Evolutionary conservation across 2,113 vertebrate species (phyloP).

Genomic region (Thalassoma bifasciatum): DNA sequence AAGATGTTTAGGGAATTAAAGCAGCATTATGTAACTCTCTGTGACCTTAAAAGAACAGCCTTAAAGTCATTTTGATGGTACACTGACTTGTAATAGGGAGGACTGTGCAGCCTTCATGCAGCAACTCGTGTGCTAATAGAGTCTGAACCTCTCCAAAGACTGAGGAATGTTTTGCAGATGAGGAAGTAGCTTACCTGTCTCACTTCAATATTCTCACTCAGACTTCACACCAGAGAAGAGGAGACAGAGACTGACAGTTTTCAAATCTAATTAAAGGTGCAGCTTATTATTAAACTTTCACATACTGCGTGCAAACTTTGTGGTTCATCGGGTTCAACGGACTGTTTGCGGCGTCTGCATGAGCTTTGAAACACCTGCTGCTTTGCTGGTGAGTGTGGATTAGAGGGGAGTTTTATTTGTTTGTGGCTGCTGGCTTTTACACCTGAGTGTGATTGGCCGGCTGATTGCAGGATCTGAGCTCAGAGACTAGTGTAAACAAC

Average conservation of each 20-base stretch:
- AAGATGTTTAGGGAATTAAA: constrained; percentile 1
- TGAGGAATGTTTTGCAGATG: no score
- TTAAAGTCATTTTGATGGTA: not conserved
- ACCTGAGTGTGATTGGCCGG: not conserved
- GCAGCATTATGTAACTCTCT: not conserved
- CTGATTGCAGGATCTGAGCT: not conserved
- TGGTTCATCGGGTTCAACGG: constrained; percentile 6
- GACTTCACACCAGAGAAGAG: not conserved
- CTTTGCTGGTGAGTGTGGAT: constrained; percentile 22
- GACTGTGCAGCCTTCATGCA: not conserved
- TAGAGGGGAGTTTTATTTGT: constrained; percentile 23
- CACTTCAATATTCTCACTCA: not conserved
- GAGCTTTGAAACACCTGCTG: constrained; percentile 22
- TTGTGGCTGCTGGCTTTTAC: constrained; percentile 13
- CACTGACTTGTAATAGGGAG: not conserved
- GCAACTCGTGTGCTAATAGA: not conserved
- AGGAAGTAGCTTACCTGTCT: not conserved
- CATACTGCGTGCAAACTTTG: constrained; percentile 17
- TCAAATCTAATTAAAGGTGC: not conserved
- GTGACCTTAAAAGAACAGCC: not conserved
- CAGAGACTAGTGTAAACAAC: not conserved
- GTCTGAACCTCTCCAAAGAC: no score
- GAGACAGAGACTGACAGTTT: no score
- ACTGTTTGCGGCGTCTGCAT: not conserved
- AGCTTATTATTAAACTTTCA: constrained; percentile 10